These are phyloP conservation scores for Trachops cirrhosus DNA, from an alignment of 2,797 vertebrate genomes.

Conservation along the genomic window DNA sequence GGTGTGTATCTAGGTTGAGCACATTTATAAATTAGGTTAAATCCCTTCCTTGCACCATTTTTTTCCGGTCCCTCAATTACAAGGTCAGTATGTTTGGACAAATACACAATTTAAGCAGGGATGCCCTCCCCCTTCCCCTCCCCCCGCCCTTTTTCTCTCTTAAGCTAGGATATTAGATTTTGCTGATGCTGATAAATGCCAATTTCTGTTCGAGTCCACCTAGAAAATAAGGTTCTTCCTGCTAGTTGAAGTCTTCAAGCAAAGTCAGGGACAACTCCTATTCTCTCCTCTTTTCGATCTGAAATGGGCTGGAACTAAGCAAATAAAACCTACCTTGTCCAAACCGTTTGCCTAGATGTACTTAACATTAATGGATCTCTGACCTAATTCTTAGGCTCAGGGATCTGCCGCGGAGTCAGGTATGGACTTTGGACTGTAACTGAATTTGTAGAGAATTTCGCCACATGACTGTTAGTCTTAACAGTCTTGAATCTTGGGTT, in stretches of 20 bases:
- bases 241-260: slow-evolving; percentile 17
- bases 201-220: background rate
- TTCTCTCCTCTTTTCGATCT: background rate
- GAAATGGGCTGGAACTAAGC: background rate
- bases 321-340: background rate
- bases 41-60: slow-evolving; percentile 15
- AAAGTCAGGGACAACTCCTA: slow-evolving; percentile 1
- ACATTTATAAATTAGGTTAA: slow-evolving; percentile 70
- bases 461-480: slow-evolving; percentile 32
- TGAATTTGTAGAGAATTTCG: slow-evolving; percentile 52
- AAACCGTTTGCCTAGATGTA: slow-evolving; percentile 36
- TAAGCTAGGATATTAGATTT: background rate
- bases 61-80: background rate
- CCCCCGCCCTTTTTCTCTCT: background rate
- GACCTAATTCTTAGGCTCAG: slow-evolving; percentile 66
- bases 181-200: background rate
- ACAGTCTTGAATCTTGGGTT: slow-evolving; percentile 23
- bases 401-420: slow-evolving; percentile 46
- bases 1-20: slow-evolving; percentile 73
- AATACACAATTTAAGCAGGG: background rate
- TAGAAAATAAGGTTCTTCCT: slow-evolving; percentile 9
- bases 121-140: background rate
- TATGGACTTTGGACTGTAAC: slow-evolving; percentile 58
- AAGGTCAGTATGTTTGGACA: slow-evolving; percentile 45
- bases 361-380: slow-evolving; percentile 34